Conservation (phyloP, 2,888 invertebrate species). For the Cremastinae sp. region DNA sequence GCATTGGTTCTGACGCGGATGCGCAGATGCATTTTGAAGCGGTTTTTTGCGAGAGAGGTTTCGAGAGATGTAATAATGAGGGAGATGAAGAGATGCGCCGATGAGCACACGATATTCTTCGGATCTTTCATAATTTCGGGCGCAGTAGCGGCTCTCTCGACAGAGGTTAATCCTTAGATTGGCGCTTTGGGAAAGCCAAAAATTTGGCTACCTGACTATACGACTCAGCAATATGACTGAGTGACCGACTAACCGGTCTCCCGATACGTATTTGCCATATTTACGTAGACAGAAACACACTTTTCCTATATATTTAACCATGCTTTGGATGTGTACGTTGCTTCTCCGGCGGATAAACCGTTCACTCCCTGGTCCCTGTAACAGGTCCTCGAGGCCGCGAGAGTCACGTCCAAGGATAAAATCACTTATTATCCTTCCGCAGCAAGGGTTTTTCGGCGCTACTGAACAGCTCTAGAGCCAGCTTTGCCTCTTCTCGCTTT, state of each 20-base stretch:
- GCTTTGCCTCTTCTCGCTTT: slow-evolving; percentile 31
- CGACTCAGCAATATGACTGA: slow-evolving; percentile 61
- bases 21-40: too few species aligned
- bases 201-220: slow-evolving; percentile 69
- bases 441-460: slow-evolving; percentile 63
- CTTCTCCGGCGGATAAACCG: slow-evolving; percentile 19
- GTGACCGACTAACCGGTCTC: slow-evolving; percentile 64
- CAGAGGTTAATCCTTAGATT: slow-evolving; percentile 73
- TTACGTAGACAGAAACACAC: neutral
- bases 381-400: slow-evolving; percentile 46
- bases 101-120: slow-evolving; percentile 49
- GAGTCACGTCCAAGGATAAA: slow-evolving; percentile 61
- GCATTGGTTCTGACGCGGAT: too few species aligned
- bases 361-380: slow-evolving; percentile 52
- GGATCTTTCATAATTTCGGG: slow-evolving; percentile 35
- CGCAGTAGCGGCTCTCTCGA: slow-evolving; percentile 51
- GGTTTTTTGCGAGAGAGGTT: slow-evolving; percentile 23
- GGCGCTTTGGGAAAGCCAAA: slow-evolving; percentile 65
- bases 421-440: slow-evolving; percentile 69
- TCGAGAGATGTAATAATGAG: slow-evolving; percentile 25
- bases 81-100: slow-evolving; percentile 35
- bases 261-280: neutral
- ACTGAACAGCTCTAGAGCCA: slow-evolving; percentile 35
- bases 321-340: slow-evolving; percentile 10
- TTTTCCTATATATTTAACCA: slow-evolving; percentile 5